Base-by-base conservation (phyloP, 2,888 invertebrate genomes). In the Xylocampa areola region DNA sequence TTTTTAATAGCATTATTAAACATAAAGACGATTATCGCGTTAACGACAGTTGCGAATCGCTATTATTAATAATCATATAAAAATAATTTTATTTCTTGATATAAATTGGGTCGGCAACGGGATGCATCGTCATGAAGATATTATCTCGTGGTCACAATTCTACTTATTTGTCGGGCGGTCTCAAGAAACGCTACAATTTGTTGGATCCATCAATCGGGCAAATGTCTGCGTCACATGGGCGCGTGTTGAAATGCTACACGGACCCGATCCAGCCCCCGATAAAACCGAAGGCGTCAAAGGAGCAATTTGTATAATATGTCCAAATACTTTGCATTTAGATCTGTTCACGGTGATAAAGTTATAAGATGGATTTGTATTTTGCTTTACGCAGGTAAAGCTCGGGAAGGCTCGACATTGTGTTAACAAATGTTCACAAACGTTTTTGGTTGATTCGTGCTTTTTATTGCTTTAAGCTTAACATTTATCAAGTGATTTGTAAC, bases 221-320 rank as follows among this genome's bases (percentile, higher is more conserved):
- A 64, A 48, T 65, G 75, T 67, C 66, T 29, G 36, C 33, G 51
- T 55, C 55, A 35, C 71, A 65, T 53, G 59, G 49, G 57, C 66
- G 68, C 72, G 81, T 85, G 85, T 86, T 82, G 81, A 87, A 85
- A 86, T 79, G 82, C 74, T 76, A 72, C 70, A 69, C 66, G 62
- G 63, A 64, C 65, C 70, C 57, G 89, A 91, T 92, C 71, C 61
- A 77, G 73, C 50, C 53, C 43, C 47, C 65, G 92, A 92, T 92
- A 89, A 81, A 59, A 29, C 45, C 57, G 63, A 66, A 83, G 87
- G 89, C 88, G 89, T 87, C 86, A 88, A 90, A 89, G 83, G 76
- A 79, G 78, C 86, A 83, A 89, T 92, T 91, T 90, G 90, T 90
- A 82, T 81, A 77, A 84, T 84, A 77, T 79, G 82, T 80, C 86